Evolutionary conservation across 1,140 invertebrate species (phyloP), one percentile per base, ranked within the genome.

Genomic region (Meloidogyne floridensis): DNA sequence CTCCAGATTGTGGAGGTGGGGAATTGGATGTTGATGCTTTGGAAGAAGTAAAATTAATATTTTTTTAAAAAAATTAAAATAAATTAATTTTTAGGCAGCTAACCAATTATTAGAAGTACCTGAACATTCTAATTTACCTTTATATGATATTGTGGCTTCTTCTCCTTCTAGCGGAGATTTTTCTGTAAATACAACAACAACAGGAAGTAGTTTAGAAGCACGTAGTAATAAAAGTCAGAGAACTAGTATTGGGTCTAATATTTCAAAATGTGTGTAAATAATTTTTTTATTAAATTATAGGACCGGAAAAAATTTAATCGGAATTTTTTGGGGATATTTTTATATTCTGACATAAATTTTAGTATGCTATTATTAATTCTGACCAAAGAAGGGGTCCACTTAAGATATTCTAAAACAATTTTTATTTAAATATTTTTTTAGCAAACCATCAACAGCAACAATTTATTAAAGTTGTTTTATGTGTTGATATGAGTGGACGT

Each of bases 401-500:
- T 47, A 47, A 47, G 4, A 6, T 47, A 47, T 6, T 47, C 47
- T 47, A 47, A 4, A 47, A 7, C 7, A 47, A 47, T 47, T 47
- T 71, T 15, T 78, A 65, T 47, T 78, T 51, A 20, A 71, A 65
- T 11, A 59, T 65, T 18, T 77, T 51, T 20, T 32, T n/a, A 47
- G 69, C 65, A 11, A 79, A 79, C 51, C 65, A 72, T 11, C 18
- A 32, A 53, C 47, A 20, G 18, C 18, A 32, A 53, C 47, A 20
- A 8, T 51, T 43, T 11, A 70, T 77, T 32, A 70, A 84, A 51
- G 85, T 85, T 18, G 59, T 80, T 18, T 72, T 86, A 43, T 84
- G 77, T 20, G 43, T 86, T 15, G 85, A 86, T n/a, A 32, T 85
- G 18, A 79, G 72, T 53, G 85, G 85, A 15, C 47, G 18, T n/a